These are phyloP conservation scores for Lepus townsendii DNA, from an alignment of 2,797 vertebrate genomes.

Conservation along the genomic window DNA sequence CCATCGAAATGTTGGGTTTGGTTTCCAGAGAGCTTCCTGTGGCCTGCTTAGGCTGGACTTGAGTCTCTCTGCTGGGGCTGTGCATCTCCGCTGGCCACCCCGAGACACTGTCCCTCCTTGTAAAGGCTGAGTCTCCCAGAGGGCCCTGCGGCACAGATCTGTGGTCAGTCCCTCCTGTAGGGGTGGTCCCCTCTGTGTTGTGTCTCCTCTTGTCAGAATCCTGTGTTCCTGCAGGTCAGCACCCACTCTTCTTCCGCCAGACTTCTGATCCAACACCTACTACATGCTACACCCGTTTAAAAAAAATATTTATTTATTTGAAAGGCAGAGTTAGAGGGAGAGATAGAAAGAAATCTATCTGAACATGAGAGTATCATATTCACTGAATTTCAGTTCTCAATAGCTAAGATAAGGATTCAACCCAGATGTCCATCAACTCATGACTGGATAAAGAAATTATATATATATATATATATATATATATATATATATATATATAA, in stretches of 20 bases:
- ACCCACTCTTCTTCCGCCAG: background rate
- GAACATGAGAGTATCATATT: too few relatives aligned
- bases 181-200: background rate
- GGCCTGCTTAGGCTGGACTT: constrained; percentile 34
- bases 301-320: too few relatives aligned
- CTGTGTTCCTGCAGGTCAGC: background rate
- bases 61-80: constrained; percentile 32
- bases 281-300: background rate
- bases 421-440: too few relatives aligned
- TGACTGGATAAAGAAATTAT: too few relatives aligned
- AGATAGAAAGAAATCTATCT: too few relatives aligned
- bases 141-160: background rate
- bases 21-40: constrained; percentile 5
- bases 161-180: background rate
- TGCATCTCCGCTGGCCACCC: background rate
- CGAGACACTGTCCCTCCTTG: background rate
- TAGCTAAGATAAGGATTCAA: too few relatives aligned
- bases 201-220: background rate
- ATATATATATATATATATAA: too few relatives aligned
- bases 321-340: too few relatives aligned
- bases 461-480: too few relatives aligned
- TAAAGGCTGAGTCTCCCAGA: background rate
- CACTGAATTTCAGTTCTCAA: too few relatives aligned
- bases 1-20: background rate
- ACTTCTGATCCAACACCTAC: background rate